Evolutionary conservation across 2,113 vertebrate species (phyloP).

Genomic region (Hippolais icterina): DNA sequence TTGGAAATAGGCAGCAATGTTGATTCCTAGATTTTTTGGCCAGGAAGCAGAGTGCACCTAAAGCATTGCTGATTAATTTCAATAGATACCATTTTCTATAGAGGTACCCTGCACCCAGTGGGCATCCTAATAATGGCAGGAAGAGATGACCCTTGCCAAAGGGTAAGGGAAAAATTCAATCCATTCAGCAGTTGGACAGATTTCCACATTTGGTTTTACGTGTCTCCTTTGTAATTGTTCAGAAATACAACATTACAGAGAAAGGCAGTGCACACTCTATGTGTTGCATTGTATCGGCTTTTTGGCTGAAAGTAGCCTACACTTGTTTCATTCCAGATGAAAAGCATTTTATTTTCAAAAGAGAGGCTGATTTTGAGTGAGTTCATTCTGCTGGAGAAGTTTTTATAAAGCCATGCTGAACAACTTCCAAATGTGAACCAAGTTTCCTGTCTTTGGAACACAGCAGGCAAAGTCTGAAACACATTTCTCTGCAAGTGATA

Average conservation of each 20-base stretch:
- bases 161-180: background rate
- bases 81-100: background rate
- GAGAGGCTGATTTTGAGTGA: background rate
- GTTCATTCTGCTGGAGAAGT: background rate
- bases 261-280: rapidly evolving
- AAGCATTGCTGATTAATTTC: background rate
- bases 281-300: background rate
- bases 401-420: background rate
- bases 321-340: background rate
- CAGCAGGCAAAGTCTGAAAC: constrained; percentile 15
- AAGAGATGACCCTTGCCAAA: background rate
- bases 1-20: background rate
- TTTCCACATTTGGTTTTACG: background rate
- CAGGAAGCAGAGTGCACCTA: background rate
- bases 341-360: constrained; percentile 28
- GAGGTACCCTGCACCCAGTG: background rate
- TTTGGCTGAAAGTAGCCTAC: background rate
- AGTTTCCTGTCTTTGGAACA: constrained; percentile 20
- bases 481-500: background rate
- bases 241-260: background rate
- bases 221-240: background rate
- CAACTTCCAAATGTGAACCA: background rate
- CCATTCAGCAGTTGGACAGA: background rate
- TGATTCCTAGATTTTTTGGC: background rate
- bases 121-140: background rate